Percentiles rank a stretch among this genome's conserved stretches.
These are phyloP conservation scores for Acleris holmiana DNA, from an alignment of 2,888 invertebrate species.

Conservation along the genomic window DNA sequence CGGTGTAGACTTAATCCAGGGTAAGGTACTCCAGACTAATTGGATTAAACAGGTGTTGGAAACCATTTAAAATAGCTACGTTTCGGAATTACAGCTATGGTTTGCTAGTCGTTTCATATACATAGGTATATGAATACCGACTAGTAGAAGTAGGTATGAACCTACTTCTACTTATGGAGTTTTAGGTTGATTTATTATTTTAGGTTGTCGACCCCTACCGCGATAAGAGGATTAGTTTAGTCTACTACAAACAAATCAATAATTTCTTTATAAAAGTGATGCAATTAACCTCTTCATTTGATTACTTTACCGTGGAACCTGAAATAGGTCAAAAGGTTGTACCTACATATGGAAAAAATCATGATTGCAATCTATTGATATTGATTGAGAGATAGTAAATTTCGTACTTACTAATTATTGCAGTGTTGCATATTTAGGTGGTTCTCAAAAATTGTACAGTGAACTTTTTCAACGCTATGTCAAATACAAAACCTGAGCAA, in stretches of 20 bases:
- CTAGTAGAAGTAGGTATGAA: no score
- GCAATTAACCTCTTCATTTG: background rate
- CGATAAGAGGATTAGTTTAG: constrained; percentile 71
- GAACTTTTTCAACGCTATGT: no score
- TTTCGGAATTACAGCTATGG: background rate
- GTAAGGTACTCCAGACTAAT: constrained; percentile 54
- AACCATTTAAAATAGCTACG: constrained; percentile 43
- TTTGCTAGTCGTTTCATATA: no score
- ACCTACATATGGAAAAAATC: no score
- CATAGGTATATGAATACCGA: no score
- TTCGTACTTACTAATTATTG: no score
- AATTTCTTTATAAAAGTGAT: constrained; percentile 56
- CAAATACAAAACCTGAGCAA: no score
- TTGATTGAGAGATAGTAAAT: no score
- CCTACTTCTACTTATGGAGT: background rate
- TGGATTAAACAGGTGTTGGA: constrained; percentile 66
- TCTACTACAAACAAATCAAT: constrained; percentile 63
- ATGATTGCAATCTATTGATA: no score
- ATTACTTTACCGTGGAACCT: background rate
- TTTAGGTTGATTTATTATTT: background rate
- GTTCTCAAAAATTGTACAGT: no score
- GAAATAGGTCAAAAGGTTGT: no score
- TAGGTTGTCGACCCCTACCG: constrained; percentile 54
- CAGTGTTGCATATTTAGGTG: no score
- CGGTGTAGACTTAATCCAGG: constrained; percentile 51